Percentiles rank a stretch among this genome's conserved stretches.
phyloP scores from a whole-genome alignment of 2,797 vertebrate species.

The Gobionotothen gibberifrons region DNA sequence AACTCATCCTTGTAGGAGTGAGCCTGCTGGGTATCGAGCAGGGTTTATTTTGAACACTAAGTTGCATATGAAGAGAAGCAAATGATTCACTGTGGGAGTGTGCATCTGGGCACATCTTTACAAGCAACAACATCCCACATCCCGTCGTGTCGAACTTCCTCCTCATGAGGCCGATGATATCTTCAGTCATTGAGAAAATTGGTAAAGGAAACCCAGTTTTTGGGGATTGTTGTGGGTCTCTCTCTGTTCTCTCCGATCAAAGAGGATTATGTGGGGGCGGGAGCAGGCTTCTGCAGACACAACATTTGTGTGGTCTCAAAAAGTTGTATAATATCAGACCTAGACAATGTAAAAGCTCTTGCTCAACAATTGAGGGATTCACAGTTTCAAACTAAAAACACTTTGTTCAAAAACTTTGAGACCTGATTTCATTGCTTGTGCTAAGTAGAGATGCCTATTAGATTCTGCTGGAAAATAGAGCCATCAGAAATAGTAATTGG shows the following conservation, averaged over 20 bases:
- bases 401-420: background rate
- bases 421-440: constrained; percentile 20
- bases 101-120: constrained; percentile 8
- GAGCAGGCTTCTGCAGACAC: constrained; percentile 27
- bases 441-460: constrained; percentile 21
- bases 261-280: constrained; percentile 49
- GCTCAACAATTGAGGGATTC: background rate
- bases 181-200: constrained; percentile 37
- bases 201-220: constrained; percentile 41
- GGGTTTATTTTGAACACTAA: constrained; percentile 37
- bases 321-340: constrained; percentile 6
- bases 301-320: constrained; percentile 15
- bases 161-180: constrained; percentile 49
- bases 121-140: constrained; percentile 21
- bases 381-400: background rate
- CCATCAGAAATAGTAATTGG: constrained; percentile 71
- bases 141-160: constrained; percentile 38
- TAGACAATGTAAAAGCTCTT: background rate
- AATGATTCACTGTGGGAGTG: constrained; percentile 23
- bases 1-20: background rate
- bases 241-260: constrained; percentile 45
- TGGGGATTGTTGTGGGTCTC: constrained; percentile 15
- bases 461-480: constrained; percentile 43
- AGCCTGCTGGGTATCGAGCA: background rate
- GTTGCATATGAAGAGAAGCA: constrained; percentile 12